Evolutionary conservation across 2,113 vertebrate species (phyloP).

Genomic region (Apteryx mantelli): DNA sequence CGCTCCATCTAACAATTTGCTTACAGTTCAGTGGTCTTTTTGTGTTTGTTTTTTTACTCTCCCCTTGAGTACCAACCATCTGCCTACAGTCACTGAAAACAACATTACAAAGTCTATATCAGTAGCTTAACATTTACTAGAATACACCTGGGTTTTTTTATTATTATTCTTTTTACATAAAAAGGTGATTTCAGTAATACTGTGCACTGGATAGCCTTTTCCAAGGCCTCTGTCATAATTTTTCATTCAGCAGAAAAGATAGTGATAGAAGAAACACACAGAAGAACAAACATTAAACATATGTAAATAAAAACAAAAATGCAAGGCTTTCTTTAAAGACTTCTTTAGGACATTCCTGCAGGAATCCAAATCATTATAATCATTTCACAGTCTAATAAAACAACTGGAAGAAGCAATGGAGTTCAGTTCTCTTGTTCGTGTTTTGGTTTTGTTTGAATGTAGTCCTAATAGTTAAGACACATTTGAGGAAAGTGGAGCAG

Average conservation of each 20-base stretch:
- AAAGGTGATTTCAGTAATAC: background rate
- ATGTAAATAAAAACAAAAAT: background rate
- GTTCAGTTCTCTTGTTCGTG: background rate
- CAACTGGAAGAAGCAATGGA: background rate
- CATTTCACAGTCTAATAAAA: background rate
- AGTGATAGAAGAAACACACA: background rate
- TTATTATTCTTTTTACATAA: background rate
- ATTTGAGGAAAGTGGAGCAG: background rate
- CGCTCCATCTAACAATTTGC: constrained; percentile 47
- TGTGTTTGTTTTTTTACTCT: constrained; percentile 44
- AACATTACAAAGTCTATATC: background rate
- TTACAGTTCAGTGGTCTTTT: constrained; percentile 51
- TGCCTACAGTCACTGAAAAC: constrained; percentile 46
- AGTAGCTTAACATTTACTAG: background rate
- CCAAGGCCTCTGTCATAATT: background rate
- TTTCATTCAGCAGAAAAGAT: background rate
- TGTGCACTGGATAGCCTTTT: background rate
- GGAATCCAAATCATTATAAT: constrained; percentile 18
- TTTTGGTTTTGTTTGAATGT: background rate
- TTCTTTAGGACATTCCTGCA: constrained; percentile 1
- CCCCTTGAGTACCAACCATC: constrained; percentile 57
- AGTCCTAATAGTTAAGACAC: background rate
- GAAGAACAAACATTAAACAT: background rate
- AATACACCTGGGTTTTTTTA: background rate
- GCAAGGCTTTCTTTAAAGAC: background rate